Percentiles rank a stretch among this genome's conserved stretches.
These are phyloP conservation scores for Nematolebias whitei DNA, from an alignment of 2,113 vertebrate species.

Conservation along the genomic window DNA sequence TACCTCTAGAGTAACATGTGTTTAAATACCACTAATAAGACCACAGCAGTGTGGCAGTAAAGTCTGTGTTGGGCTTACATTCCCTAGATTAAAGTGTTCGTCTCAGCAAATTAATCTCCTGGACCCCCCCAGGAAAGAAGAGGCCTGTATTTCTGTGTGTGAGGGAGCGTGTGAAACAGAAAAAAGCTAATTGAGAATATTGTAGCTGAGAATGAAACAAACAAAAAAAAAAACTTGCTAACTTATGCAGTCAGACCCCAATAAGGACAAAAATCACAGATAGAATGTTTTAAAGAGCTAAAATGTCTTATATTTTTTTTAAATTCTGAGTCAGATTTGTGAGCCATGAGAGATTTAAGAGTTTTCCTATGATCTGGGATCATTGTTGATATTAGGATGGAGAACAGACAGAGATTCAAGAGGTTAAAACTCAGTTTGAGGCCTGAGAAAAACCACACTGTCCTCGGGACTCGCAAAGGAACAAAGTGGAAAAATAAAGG, in stretches of 20 bases:
- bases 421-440: background rate
- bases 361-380: no score
- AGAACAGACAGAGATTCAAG: background rate
- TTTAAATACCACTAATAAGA: constrained; percentile 1
- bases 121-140: background rate
- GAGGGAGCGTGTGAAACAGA: constrained; percentile 3
- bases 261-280: background rate
- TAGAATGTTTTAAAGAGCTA: background rate
- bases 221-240: background rate
- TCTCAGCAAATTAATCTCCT: constrained; percentile 16
- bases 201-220: constrained; percentile 1
- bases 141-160: background rate
- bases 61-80: background rate
- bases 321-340: background rate
- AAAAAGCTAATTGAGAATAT: constrained; percentile 8
- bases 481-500: constrained; percentile 1
- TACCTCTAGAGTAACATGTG: background rate
- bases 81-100: constrained; percentile 17
- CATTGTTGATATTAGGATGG: background rate
- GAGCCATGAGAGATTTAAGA: background rate
- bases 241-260: background rate
- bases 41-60: constrained; percentile 5
- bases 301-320: background rate
- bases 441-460: background rate
- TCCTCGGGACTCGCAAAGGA: background rate